Percentiles rank a stretch among this genome's conserved stretches.
These are phyloP conservation scores for Carcharodon carcharias DNA, from an alignment of 2,797 vertebrate genomes.

Conservation along the genomic window DNA sequence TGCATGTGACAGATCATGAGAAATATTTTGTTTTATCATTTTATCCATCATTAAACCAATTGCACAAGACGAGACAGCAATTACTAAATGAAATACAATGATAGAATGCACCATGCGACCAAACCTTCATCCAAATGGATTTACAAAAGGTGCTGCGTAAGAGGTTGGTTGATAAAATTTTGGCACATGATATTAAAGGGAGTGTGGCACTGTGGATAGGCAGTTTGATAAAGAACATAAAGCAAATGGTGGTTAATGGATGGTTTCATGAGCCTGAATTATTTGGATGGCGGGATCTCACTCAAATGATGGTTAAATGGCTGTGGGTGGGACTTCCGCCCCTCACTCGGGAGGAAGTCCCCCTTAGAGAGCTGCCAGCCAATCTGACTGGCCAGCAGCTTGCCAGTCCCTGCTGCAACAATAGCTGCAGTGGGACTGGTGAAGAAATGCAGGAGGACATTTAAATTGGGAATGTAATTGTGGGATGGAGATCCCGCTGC, in stretches of 20 bases:
- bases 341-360: too few relatives aligned
- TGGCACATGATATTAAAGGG: neutral
- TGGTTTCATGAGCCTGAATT: neutral
- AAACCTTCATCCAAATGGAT: neutral
- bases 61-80: neutral
- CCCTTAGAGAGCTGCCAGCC: too few relatives aligned
- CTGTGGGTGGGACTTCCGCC: too few relatives aligned
- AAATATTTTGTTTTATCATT: neutral
- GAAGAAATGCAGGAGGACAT: too few relatives aligned
- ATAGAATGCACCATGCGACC: neutral
- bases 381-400: too few relatives aligned
- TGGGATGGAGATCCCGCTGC: too few relatives aligned
- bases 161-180: neutral
- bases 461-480: too few relatives aligned
- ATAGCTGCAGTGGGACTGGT: neutral
- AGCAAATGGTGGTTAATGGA: neutral
- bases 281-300: too few relatives aligned
- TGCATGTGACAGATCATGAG: neutral
- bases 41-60: neutral
- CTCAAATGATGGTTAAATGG: too few relatives aligned
- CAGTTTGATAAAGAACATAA: neutral
- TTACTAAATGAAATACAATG: neutral
- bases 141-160: neutral
- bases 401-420: too few relatives aligned
- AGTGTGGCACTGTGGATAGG: neutral